Percentiles rank a stretch among this genome's conserved stretches.
Evolutionary conservation across 2,113 vertebrate genomes (phyloP).

Genomic region (Onychostoma macrolepis): DNA sequence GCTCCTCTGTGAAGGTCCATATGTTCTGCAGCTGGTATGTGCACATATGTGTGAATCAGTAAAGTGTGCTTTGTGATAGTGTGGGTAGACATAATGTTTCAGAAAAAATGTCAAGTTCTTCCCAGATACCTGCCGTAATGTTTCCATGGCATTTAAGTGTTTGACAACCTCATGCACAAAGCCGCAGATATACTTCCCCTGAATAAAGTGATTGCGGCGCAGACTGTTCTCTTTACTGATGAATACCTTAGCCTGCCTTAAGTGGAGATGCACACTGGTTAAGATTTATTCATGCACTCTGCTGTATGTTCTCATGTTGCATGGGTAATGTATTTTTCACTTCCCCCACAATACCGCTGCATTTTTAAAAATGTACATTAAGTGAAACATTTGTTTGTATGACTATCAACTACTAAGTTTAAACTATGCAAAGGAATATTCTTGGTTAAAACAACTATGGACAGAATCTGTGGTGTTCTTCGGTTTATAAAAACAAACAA

Average conservation of each 20-base stretch:
- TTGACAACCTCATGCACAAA: conserved; percentile 17
- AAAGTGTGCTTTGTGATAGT: conserved; percentile 33
- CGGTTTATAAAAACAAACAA: background rate
- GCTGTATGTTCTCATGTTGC: background rate
- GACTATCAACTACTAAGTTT: background rate
- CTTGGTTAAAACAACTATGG: background rate
- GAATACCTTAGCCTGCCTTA: conserved; percentile 27
- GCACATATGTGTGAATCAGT: conserved; percentile 39
- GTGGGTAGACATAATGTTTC: conserved; percentile 48
- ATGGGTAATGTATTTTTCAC: background rate
- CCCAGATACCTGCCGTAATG: conserved; percentile 23
- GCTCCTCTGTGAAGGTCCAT: conserved; percentile 58
- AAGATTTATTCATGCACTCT: conserved; percentile 4
- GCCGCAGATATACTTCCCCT: conserved; percentile 7
- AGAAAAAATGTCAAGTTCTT: conserved; percentile 37
- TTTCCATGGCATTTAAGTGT: conserved; percentile 38
- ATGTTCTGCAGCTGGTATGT: conserved; percentile 57
- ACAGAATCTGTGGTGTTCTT: background rate
- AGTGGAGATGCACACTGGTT: background rate
- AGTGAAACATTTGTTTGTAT: background rate
- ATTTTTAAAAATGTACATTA: background rate
- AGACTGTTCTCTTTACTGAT: conserved; percentile 35
- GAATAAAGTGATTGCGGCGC: background rate
- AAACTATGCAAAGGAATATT: background rate
- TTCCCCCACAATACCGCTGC: background rate